Evolutionary conservation across 2,888 invertebrate genomes (phyloP), one percentile per base, ranked within the genome.

Genomic region (Thumatha senex): DNA sequence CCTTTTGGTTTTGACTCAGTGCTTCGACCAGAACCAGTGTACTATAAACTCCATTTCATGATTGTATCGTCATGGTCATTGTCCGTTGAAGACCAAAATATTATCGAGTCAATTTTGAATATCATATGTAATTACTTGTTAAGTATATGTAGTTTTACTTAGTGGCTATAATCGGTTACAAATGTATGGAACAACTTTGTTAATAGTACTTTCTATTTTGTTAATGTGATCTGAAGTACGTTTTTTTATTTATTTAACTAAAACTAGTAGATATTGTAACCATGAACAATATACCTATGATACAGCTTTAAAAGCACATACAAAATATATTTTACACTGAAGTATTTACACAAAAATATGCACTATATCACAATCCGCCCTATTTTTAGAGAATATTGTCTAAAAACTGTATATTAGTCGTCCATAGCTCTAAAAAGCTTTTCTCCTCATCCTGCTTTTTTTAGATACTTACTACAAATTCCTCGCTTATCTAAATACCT

Each of bases 191-290:
- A 67, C 71, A 78, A 72, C 82, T 79, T 84, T 83, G 82, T 86
- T 84, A 72, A 73, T 82, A 76, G 78, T 68, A 76, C 67, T 74
- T 77, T 76, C 74, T 69, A 67, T 87, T 90, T 90, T 89, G 89
- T 90, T 89, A 88, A 78, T 89, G 91, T 89, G 90, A 89, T 90
- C 86, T 89, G 90, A 89, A 89, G 89, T 67, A 58, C 50, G 49
- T 67, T 70, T 66, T 63, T 61, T 39, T 61, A 61, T 71, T 67
- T 72, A 72, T 69, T 70, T 72, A 72, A 71, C 68, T 70, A 71
- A 72, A 68, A 70, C 43, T 59, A 61, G 67, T 54, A 57, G 64
- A 55, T 70, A 58, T 61, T 66, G 55, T 67, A 67, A 70, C 53
- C 63, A 51, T 70, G 60, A 72, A 74, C 70, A 71, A 73, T 73